Evolutionary conservation across 2,113 vertebrate species (phyloP), one percentile per base, ranked within the genome.

Genomic region (Cryptomyrus ogoouensis): DNA sequence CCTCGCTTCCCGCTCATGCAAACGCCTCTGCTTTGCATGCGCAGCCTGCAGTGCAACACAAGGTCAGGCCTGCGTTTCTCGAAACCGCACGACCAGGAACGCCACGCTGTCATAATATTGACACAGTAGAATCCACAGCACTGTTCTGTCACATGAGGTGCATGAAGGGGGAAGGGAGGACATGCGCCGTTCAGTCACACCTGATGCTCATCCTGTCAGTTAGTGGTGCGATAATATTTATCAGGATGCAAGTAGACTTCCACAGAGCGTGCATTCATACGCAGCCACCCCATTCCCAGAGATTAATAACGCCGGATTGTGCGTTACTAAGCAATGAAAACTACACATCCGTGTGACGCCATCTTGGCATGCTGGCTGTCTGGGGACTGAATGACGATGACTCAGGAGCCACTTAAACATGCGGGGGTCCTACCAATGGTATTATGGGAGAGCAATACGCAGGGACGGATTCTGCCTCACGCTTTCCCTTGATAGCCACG

Each of bases 401-500:
- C 44, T 49, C 47, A 27, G 24, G 85, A 27, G 49, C 49, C 44
- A 31, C 27, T 31, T 58, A 42, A 66, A 62, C 53, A 53, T 9
- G 50, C 24, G 19, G 0, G 19, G 83, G 83, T 42, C 17, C 83
- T 47, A 24, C 49, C 49, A 35, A 7, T 50, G 31, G 49, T 31
- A 39, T 80, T 89, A 80, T 74, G 27, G 47, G 31, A 31, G 27
- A 70, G 58, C 3, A 2, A 89, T 35, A 50, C n/a, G 17, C 6
- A 10, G 88, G 13, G 47, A 7, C 7, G 27, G 49, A 27, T 83
- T 83, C 56, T 17, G n/a, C 47, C 50, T 47, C 15, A 13, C 19
- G 12, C 9, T 44, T 10, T 19, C 56, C 42, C 56, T 83, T 66
- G 66, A 91, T 91, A 91, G 91, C 90, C 56, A 74, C 87, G 90